These are phyloP conservation scores for Stegodyphus dumicola DNA, from an alignment of 1,140 invertebrate species.

Conservation along the genomic window DNA sequence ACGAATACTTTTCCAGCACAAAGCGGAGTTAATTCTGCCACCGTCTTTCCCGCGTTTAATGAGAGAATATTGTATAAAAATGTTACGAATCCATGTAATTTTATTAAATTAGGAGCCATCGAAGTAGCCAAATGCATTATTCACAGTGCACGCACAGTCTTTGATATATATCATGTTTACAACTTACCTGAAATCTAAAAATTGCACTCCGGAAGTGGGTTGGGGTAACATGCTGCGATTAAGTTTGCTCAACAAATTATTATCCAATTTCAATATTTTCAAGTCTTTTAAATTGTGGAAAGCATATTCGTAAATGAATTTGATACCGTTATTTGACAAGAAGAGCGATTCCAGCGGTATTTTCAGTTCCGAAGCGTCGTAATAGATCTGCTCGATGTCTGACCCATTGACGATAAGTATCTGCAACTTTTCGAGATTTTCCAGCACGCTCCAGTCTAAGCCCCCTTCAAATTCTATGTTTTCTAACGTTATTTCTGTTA, in stretches of 20 bases:
- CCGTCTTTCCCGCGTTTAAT: no score
- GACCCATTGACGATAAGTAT: neutral
- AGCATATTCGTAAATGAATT: neutral
- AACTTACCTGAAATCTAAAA: neutral
- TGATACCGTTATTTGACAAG: neutral
- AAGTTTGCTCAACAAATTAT: neutral
- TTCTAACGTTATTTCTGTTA: neutral
- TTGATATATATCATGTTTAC: no score
- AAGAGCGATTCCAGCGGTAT: neutral
- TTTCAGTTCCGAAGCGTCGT: neutral
- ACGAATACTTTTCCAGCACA: no score
- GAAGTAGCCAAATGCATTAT: no score
- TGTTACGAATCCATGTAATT: no score
- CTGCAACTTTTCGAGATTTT: neutral
- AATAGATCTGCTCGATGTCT: neutral
- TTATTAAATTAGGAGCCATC: no score
- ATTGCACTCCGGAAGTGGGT: neutral
- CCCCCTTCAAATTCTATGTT: neutral
- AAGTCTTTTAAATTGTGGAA: neutral
- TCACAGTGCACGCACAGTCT: no score
- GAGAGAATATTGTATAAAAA: no score
- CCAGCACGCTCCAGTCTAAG: neutral
- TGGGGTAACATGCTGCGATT: neutral
- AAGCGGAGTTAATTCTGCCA: no score
- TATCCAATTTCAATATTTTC: neutral